Base-by-base conservation (phyloP, 2,888 invertebrate genomes). In the Mythimna albipuncta region DNA sequence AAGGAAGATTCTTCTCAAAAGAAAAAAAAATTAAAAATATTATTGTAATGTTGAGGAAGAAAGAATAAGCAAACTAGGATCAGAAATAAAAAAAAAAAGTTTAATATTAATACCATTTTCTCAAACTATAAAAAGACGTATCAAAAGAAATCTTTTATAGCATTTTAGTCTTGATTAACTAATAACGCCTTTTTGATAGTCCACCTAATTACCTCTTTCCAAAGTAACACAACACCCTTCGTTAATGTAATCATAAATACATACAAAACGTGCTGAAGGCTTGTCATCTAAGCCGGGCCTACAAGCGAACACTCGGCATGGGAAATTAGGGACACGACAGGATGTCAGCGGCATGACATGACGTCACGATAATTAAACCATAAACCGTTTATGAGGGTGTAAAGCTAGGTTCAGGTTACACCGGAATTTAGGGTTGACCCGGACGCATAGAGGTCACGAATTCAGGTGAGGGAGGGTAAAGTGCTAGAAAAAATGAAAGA, bases 291-390 rank as follows among this genome's bases (percentile, higher is more conserved):
- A 78, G 26, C 54, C 11, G 9, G 11, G 47, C 68, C 9, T 61
- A 57, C 32, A 26, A 50, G 52, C 44, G 9, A 59, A 77, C 64
- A 82, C 82, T 82, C 58, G 32, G 82, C 72, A 82, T 77, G 58
- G 62, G 72, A 71, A 82, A 79, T 79, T 82, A 82, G 64, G 38
- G 65, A 61, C 55, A 11, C 54, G 64, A 62, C 77, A 10, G 7
- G 58, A 59, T 52, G 78, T 66, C 78, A 71, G 32, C 44, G 32
- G 10, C 35, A 7, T 64, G 54, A 71, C 64, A 64, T 77, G 82
- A 82, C 65, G 72, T 82, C 78, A 82, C 64, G 50, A 64, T 79
- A 82, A 79, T 79, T 79, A 78, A 71, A 82, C 78, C 63, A 77
- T 77, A 77, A 77, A 81, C 64, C 62, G 78, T 70, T 77, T 82